Evolutionary conservation across 1,140 invertebrate genomes (phyloP), one percentile per base, ranked within the genome.

Genomic region (Saccostrea echinata): DNA sequence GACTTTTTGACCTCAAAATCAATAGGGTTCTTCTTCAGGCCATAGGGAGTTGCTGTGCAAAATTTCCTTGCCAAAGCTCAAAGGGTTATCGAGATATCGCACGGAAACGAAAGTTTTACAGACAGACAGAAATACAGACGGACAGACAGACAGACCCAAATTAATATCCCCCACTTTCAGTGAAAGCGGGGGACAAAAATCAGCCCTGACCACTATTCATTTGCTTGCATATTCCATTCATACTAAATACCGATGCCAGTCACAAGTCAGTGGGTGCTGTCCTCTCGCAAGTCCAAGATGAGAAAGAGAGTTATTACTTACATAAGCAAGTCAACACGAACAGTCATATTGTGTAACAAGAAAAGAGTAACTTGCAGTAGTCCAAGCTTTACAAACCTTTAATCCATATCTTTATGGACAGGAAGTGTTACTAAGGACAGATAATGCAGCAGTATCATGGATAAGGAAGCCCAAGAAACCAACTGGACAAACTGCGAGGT

Each of bases 261-360:
- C 89, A 91, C 52, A 35, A 84, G 18, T 92, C 88, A 24, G 61
- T 93, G 13, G 92, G 91, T 30, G 90, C 91, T 13, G 90, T 91
- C 11, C 87, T 93, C 52, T 90, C 87, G 3, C 93, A 93, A 88
- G 82, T 84, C 24, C 64, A 90, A 61, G 89, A 90, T 12, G 89
- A 90, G 53, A 21, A n/a, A n/a, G n/a, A n/a, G n/a, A n/a, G n/a
- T n/a, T n/a, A n/a, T n/a, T n/a, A n/a, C n/a, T 18, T 93, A 91
- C 83, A 86, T 84, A 3, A 90, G 90, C 81, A 88, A 88, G 51
- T 35, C 76, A 81, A 51, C 89, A 94, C 24, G 95, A 96, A 91
- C 88, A 92, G 86, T 94, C 94, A 8, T 96, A 96, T 89, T 92
- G 91, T 85, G 87, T 89, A 12, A 91, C 90, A 18, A 33, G 88